Base-by-base conservation (phyloP, 2,797 vertebrate species). In the Menidia menidia region DNA sequence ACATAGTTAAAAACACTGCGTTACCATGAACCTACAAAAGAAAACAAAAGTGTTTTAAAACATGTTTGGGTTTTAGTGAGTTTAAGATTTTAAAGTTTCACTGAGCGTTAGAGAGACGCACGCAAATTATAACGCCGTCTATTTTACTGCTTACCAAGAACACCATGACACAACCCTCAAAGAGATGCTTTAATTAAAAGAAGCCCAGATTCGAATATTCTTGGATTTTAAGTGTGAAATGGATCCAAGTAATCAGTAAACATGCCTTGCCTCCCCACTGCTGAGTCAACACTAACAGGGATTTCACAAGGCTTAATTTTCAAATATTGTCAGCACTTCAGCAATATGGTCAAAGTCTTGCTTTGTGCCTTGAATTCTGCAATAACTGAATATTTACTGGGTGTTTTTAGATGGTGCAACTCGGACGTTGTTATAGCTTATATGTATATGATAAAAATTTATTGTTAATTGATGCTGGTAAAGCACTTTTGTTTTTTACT, bases 1-100 rank as follows among this genome's bases (percentile, higher is more conserved):
- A 64, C 58, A 68, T 15, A 58, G 47, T 57, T 16, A 73, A 85
- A 83, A 58, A 75, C 35, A 72, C 44, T 77, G 64, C 60, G 48
- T 71, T 67, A 42, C 75, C 55, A 51, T 16, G 13, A 11, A 52
- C 51, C 45, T n/a, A 31, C 52, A 73, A 52, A 19, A 25, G 63
- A 60, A 33, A 43, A 39, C 51, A 51, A 3, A 6, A 14, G 5
- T 15, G 1, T 13, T 44, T n/a, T 31, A 25, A 1, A 25, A 25
- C 25, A 25, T 25, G 1, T 25, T 25, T 25, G 25, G 25, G 25
- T 25, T 25, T 25, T 1, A 1, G 25, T 25, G 25, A 25, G 25
- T 25, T 25, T 25, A 10, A 39, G 35, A 39, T 7, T 7, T 39
- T 4, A 39, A 39, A 6, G 35, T 39, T 39, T 39, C 35, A 0